Evolutionary conservation across 2,113 vertebrate genomes (phyloP), one percentile per base, ranked within the genome.

Genomic region (Chroicocephalus ridibundus): DNA sequence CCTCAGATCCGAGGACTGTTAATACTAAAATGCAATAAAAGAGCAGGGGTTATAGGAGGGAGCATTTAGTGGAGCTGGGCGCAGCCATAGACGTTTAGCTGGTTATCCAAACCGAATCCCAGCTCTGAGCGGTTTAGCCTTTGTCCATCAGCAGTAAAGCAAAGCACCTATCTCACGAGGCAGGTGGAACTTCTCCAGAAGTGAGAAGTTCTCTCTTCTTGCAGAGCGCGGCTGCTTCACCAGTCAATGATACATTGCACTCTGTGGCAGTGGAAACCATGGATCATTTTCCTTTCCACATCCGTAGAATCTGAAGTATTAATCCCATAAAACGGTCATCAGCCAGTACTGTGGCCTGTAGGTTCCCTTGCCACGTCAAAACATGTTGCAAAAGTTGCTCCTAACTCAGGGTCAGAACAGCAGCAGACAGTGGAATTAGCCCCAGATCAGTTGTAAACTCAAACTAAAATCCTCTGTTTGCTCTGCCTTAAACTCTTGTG

Each of bases 241-340:
- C 44, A 46, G 40, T 70, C 61, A 74, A 3, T 51, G 64, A 58
- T 16, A 49, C 0, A 0, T 54, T 66, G n/a, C 68, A 36, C 24
- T 62, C 32, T 25, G 13, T 90, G 60, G 70, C 77, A 85, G 51
- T 76, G 66, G 85, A 96, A 96, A 69, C 32, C 31, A 25, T 49
- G 58, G 40, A 42, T 86, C 15, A 60, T 88, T 86, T 94, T 93
- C 25, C 19, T 84, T 81, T 94, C 57, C 52, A 55, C 29, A 20
- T 78, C 57, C 5, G 2, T 85, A 82, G 76, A 94, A 94, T 82
- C n/a, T 61, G 54, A 86, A 75, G 46, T n/a, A 94, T 62, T 85
- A 79, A 70, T 82, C 62, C 65, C 27, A 7, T 49, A 75, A 80
- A 7, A 40, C 8, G 44, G 27, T 76, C 40, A 69, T 57, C 40